phyloP scores from a whole-genome alignment of 2,888 invertebrate genomes.

The Drosophila eohydei region DNA sequence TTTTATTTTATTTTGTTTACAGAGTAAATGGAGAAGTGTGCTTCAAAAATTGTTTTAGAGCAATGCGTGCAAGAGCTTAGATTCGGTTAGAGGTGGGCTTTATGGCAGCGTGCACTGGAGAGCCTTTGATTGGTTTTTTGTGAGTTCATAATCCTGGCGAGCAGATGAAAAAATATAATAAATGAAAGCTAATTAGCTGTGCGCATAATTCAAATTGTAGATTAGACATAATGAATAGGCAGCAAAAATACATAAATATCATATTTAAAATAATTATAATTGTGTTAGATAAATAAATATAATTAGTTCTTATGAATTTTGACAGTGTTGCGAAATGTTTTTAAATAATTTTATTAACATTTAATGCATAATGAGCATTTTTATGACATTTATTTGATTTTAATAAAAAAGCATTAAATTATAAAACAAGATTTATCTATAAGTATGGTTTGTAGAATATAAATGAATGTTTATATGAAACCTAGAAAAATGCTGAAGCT shows the following conservation, averaged over 20 bases:
- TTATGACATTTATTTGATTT: too few species aligned
- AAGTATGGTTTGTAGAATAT: too few species aligned
- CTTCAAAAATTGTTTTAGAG: conserved; percentile 26
- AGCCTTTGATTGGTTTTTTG: conserved; percentile 2
- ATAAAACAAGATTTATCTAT: too few species aligned
- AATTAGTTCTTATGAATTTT: background rate
- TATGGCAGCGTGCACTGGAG: background rate
- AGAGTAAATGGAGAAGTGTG: conserved; percentile 25
- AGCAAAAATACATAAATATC: background rate
- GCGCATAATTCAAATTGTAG: background rate
- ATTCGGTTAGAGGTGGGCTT: conserved; percentile 23
- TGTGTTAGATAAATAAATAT: background rate
- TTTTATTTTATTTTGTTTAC: background rate
- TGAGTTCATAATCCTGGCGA: conserved; percentile 1
- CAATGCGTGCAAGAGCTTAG: conserved; percentile 34
- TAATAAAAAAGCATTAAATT: too few species aligned
- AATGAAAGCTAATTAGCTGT: conserved; percentile 3
- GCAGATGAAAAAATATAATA: background rate
- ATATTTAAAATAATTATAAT: background rate
- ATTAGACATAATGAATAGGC: background rate
- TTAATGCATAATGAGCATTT: background rate
- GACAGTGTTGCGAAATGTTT: background rate
- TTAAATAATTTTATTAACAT: background rate
- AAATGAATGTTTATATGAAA: too few species aligned
- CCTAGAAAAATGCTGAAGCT: too few species aligned